Percentiles rank a stretch among this genome's conserved stretches.
These are phyloP conservation scores for Patella depressa DNA, from an alignment of 2,888 invertebrate species.

Conservation along the genomic window DNA sequence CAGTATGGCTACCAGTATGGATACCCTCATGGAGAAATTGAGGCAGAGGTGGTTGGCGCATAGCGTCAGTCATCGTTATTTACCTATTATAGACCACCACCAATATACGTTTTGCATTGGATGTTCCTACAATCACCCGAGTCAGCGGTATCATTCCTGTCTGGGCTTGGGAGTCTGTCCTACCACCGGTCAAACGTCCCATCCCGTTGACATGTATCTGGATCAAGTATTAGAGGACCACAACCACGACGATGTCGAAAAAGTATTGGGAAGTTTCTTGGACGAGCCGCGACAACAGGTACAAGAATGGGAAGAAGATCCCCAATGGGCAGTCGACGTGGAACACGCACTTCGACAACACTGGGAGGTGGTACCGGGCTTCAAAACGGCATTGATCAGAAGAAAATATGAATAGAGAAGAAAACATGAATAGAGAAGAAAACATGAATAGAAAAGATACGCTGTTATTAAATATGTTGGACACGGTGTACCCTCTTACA, in stretches of 20 bases:
- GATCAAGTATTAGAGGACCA: neutral
- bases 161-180: neutral
- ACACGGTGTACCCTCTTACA: no score
- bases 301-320: neutral
- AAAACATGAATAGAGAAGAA: no score
- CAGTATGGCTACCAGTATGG: no score
- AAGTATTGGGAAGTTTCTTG: neutral
- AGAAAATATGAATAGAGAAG: no score
- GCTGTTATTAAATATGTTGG: no score
- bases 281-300: neutral
- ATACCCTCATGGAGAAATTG: neutral
- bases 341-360: neutral
- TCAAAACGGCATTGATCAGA: neutral
- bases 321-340: neutral
- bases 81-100: neutral
- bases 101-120: neutral
- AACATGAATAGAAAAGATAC: no score
- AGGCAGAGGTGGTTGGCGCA: neutral
- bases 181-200: neutral
- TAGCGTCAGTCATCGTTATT: no score
- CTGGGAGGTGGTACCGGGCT: neutral
- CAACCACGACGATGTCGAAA: neutral
- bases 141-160: neutral
- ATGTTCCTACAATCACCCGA: neutral
- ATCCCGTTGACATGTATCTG: neutral